Percentiles rank a stretch among this genome's conserved stretches.
Evolutionary conservation across 2,888 invertebrate species (phyloP).

Genomic region (Phasia obesa): DNA sequence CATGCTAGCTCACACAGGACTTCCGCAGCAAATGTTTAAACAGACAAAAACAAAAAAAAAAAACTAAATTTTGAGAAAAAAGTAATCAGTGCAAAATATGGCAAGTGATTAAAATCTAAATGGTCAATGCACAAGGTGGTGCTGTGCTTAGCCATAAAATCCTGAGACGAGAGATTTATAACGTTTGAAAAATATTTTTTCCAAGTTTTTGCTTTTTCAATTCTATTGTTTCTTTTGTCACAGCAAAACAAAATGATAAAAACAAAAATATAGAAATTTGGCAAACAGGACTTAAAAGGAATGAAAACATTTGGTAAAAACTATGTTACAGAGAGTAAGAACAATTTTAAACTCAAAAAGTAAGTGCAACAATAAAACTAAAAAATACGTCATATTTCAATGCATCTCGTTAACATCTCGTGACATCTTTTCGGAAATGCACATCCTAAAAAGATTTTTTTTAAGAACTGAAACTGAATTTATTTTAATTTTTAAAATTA

Average conservation of each 20-base stretch:
- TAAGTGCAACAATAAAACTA: no score
- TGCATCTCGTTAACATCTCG: no score
- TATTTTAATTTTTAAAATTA: no score
- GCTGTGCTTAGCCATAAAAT: not conserved
- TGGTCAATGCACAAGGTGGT: slow-evolving; percentile 67
- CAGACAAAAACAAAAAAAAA: slow-evolving; percentile 29
- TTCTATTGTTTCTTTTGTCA: not conserved
- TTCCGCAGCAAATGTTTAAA: slow-evolving; percentile 64
- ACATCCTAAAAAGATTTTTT: no score
- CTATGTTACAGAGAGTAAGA: not conserved
- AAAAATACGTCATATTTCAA: no score
- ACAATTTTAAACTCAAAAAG: no score
- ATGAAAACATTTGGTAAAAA: not conserved
- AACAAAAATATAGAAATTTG: not conserved
- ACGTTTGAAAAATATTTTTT: slow-evolving; percentile 28
- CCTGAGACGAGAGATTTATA: slow-evolving; percentile 35
- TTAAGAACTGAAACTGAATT: no score
- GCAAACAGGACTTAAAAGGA: slow-evolving; percentile 5
- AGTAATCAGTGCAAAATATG: slow-evolving; percentile 69
- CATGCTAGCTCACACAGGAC: slow-evolving; percentile 42
- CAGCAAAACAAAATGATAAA: not conserved
- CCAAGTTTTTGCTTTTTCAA: not conserved
- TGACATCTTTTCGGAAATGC: no score
- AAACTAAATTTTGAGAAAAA: slow-evolving; percentile 47
- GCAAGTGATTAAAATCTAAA: slow-evolving; percentile 70